A percentile compares a stretch with the other conserved stretches of the same genome.
These are phyloP conservation scores for Actinia equina DNA, from an alignment of 64 coral and sea anemone species.

Conservation along the genomic window DNA sequence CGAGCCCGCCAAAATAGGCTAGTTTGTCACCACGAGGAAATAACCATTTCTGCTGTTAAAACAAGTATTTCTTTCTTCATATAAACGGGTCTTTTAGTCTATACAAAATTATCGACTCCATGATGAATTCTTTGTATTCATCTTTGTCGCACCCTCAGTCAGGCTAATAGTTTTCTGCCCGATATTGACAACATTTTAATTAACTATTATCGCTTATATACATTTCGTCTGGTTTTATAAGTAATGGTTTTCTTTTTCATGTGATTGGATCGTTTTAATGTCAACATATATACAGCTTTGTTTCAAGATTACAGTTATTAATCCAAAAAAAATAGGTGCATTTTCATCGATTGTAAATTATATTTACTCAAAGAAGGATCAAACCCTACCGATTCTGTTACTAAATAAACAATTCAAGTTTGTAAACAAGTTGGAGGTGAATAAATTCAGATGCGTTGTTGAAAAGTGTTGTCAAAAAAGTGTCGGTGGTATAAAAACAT, in stretches of 20 bases:
- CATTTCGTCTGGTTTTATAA: background rate
- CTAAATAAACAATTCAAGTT: background rate
- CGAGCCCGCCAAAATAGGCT: background rate
- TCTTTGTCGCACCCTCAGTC: background rate
- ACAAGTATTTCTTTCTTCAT: background rate
- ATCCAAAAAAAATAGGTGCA: background rate
- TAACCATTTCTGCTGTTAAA: background rate
- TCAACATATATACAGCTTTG: background rate
- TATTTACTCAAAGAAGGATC: background rate
- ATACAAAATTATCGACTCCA: background rate
- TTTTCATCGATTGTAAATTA: background rate
- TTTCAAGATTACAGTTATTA: background rate
- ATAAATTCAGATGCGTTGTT: background rate
- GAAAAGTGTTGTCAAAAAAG: background rate
- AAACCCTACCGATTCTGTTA: background rate
- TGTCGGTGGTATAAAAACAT: background rate
- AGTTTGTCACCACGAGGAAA: background rate
- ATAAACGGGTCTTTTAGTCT: background rate
- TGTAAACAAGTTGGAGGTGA: background rate
- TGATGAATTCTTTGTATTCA: background rate
- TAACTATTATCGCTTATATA: background rate
- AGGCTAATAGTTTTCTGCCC: background rate
- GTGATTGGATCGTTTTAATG: background rate
- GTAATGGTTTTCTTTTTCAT: background rate
- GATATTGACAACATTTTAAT: background rate